A percentile compares a stretch with the other conserved stretches of the same genome.
These are phyloP conservation scores for Ascidia mentula DNA, from an alignment of 23 tunicate species.

Conservation along the genomic window DNA sequence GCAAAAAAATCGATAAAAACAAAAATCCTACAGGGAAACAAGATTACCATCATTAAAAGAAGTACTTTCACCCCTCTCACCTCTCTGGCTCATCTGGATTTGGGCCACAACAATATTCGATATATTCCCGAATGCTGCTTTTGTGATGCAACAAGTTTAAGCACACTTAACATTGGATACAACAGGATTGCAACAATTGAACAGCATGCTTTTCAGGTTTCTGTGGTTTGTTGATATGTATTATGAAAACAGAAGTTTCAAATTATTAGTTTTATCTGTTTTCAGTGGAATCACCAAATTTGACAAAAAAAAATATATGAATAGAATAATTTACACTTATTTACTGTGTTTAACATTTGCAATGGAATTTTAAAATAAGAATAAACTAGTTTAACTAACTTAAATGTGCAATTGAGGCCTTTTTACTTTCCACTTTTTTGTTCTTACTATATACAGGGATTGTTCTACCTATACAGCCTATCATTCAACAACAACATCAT, in stretches of 20 bases:
- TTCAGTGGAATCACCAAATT: too few species aligned
- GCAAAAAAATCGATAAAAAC: background rate
- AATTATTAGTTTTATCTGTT: too few species aligned
- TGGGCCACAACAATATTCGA: background rate
- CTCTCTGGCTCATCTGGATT: background rate
- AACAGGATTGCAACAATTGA: background rate
- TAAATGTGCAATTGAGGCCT: too few species aligned
- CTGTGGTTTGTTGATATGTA: too few species aligned
- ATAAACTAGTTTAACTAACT: too few species aligned
- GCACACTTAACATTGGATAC: background rate
- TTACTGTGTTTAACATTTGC: too few species aligned
- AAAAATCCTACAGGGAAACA: background rate
- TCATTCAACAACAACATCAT: background rate
- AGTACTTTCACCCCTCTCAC: background rate
- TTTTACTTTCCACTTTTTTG: too few species aligned
- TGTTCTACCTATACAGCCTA: background rate
- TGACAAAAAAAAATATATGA: too few species aligned
- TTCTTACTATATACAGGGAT: background rate
- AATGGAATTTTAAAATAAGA: too few species aligned
- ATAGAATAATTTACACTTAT: too few species aligned
- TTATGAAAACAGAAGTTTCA: too few species aligned
- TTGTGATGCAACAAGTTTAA: background rate
- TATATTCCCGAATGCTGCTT: background rate
- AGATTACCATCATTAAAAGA: background rate
- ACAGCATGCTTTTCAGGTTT: background rate